Base-by-base conservation (phyloP, 2,113 vertebrate genomes). In the Gnathonemus longibarbis region DNA sequence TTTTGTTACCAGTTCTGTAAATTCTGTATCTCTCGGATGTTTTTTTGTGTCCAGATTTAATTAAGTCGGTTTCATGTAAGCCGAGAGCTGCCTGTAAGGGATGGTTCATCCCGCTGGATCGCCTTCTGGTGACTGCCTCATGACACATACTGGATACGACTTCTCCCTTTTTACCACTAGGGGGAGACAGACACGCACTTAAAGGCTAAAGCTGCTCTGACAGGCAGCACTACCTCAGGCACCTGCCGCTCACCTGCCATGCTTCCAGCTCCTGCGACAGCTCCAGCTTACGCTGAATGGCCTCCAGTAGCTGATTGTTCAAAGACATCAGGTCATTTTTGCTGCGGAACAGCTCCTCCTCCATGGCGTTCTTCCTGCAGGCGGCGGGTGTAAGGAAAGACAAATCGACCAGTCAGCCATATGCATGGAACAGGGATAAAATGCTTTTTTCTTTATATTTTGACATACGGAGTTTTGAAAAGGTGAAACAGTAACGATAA, bases 301-400 rank as follows among this genome's bases (percentile, higher is more conserved):
- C 96, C 86, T 97, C 96, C 93, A 98, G 93, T 90, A 97, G 94
- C 92, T 97, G 96, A 88, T 97, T 96, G 94, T 98, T 97, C 89
- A 97, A 93, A 2, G 8, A 50, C 90, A 94, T 96, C 91, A 97
- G 48, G 91, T 96, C 96, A 3, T 95, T 96, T 91, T 96, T 96
- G 77, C 96, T 96, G 15, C 91, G 93, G 77, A 96, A 93, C 84
- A 98, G 94, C 92, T 98, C 97, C 0, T 92, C 91, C 93, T 98
- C 97, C 96, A 98, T 95, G 0, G 95, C 96, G 84, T 90, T 95
- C 91, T 98, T 98, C 93, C 97, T 98, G 91, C 39, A n/a, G 31
- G 24, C 2, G 19, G 1, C 42, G 42, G 53, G 89, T 45, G 56
- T 3, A 4, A 49, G 19, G 19, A 45, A 1, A 45, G 45, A 10